phyloP scores from a whole-genome alignment of 1,140 invertebrate genomes.

The Alviniconcha marisindica region DNA sequence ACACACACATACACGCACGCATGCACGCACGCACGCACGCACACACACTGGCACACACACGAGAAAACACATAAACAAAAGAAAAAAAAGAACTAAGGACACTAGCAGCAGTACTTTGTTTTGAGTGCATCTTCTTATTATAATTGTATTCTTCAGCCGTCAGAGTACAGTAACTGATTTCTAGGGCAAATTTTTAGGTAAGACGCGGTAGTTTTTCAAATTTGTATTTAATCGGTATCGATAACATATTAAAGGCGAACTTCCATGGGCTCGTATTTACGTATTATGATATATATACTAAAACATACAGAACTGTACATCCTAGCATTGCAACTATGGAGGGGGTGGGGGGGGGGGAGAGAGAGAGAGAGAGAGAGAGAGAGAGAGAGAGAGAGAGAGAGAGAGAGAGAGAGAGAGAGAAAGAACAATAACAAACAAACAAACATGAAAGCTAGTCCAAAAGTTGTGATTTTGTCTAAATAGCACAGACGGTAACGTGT shows the following conservation, averaged over 20 bases:
- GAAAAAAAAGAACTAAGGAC: background rate
- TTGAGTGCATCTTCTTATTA: background rate
- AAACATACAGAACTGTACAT: background rate
- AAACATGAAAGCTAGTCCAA: too few species aligned
- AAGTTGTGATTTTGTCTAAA: too few species aligned
- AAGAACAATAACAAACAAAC: background rate
- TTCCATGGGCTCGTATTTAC: background rate
- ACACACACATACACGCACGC: background rate
- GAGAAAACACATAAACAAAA: background rate
- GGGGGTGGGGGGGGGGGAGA: background rate
- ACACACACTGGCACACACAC: background rate
- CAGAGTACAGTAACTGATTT: too few species aligned
- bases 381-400: background rate
- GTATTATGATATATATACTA: background rate
- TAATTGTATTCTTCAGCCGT: background rate
- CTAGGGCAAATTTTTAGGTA: background rate
- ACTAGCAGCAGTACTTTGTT: background rate
- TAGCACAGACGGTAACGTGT: too few species aligned
- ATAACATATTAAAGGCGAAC: too few species aligned
- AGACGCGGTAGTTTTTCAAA: background rate
- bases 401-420: background rate
- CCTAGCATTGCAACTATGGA: background rate
- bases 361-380: background rate
- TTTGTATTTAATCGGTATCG: too few species aligned
- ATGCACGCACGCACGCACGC: background rate